These are phyloP conservation scores for Geophilus truncorum DNA, from an alignment of 2,888 invertebrate species.

Conservation along the genomic window DNA sequence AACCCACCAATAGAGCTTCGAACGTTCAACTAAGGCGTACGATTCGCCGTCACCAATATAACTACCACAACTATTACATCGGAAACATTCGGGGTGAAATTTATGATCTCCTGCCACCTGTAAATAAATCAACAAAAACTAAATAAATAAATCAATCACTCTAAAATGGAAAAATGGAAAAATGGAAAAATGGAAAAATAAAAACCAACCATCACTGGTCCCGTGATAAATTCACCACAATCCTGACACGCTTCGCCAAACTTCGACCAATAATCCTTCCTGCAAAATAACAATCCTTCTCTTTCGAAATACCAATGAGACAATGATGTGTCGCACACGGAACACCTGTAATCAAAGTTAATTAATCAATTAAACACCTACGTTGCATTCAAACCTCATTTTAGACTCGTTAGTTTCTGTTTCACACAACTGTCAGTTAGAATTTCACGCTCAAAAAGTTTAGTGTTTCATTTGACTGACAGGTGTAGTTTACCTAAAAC, in stretches of 20 bases:
- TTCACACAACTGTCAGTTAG: background rate
- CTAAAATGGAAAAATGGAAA: too few species aligned
- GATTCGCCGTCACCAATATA: slow-evolving; percentile 90
- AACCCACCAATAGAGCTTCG: slow-evolving; percentile 74
- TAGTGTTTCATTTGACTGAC: too few species aligned
- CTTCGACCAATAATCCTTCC: slow-evolving; percentile 79
- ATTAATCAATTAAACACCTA: background rate
- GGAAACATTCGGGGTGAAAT: slow-evolving; percentile 94
- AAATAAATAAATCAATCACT: background rate
- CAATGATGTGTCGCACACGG: slow-evolving; percentile 76
- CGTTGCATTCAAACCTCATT: too few species aligned
- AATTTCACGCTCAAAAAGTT: too few species aligned
- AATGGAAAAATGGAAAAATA: too few species aligned
- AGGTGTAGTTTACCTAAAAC: slow-evolving; percentile 67
- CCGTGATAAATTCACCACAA: slow-evolving; percentile 76
- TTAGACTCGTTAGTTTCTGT: background rate
- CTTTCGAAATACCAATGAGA: slow-evolving; percentile 92
- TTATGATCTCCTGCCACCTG: slow-evolving; percentile 82
- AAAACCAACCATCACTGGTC: slow-evolving; percentile 90
- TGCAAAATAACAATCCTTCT: slow-evolving; percentile 80
- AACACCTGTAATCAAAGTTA: slow-evolving; percentile 61
- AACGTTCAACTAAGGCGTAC: slow-evolving; percentile 84
- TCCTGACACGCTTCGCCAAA: slow-evolving; percentile 87
- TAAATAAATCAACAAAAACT: background rate
- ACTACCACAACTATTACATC: slow-evolving; percentile 71